Evolutionary conservation across 2,797 vertebrate genomes (phyloP).

Genomic region (Hemibagrus guttatus): DNA sequence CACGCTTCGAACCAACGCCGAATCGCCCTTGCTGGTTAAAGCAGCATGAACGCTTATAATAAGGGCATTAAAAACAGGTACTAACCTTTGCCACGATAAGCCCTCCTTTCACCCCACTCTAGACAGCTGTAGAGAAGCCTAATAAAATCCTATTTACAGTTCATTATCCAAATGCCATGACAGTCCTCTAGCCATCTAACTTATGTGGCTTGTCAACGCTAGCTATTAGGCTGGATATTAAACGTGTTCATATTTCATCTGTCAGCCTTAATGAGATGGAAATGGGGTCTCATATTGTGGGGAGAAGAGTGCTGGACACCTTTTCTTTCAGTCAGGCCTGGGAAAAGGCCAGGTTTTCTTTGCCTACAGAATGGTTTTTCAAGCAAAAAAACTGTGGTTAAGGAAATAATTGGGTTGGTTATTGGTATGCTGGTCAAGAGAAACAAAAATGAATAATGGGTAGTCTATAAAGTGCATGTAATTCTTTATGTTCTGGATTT

Average conservation of each 20-base stretch:
- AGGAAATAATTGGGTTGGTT: not conserved
- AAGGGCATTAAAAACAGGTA: slow-evolving; percentile 57
- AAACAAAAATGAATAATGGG: not conserved
- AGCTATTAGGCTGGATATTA: slow-evolving; percentile 70
- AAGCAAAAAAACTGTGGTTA: not conserved
- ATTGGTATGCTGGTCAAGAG: not conserved
- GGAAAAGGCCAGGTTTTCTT: not conserved
- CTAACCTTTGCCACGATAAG: slow-evolving; percentile 71
- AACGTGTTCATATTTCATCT: slow-evolving; percentile 70
- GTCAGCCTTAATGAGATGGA: slow-evolving; percentile 41
- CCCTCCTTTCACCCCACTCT: slow-evolving; percentile 43
- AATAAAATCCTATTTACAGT: slow-evolving; percentile 70
- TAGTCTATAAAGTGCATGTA: not conserved
- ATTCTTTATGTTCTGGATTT: not conserved
- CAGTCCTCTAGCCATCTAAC: slow-evolving; percentile 68
- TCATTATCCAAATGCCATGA: slow-evolving; percentile 76
- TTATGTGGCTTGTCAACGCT: slow-evolving; percentile 70
- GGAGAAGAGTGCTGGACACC: slow-evolving; percentile 2
- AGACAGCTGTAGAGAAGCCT: slow-evolving; percentile 51
- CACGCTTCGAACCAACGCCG: slow-evolving; percentile 43
- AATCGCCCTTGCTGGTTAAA: slow-evolving; percentile 45
- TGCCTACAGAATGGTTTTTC: not conserved
- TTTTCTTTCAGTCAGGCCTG: not conserved
- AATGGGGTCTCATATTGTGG: slow-evolving; percentile 3
- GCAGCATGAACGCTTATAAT: slow-evolving; percentile 57